Evolutionary conservation across 2,888 invertebrate species (phyloP).

Genomic region (Platycheirus rosarum): DNA sequence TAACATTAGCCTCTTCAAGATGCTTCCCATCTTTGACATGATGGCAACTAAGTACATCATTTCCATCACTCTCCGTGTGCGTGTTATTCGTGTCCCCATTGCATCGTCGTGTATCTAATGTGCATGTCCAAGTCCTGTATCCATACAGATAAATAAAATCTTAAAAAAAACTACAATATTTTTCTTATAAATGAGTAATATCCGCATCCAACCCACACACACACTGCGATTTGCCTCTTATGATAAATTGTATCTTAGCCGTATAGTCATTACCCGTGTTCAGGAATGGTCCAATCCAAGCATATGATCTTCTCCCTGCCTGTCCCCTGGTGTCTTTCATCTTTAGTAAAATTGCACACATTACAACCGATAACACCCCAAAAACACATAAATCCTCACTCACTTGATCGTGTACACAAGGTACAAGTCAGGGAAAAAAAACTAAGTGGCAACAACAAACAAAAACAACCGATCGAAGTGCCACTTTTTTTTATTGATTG

Average conservation of each 20-base stretch:
- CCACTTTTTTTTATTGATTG: conserved; percentile 69
- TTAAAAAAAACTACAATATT: background rate
- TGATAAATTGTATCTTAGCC: conserved; percentile 71
- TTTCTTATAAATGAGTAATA: conserved; percentile 70
- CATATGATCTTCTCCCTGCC: background rate
- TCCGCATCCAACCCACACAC: conserved; percentile 73
- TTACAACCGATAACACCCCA: conserved; percentile 73
- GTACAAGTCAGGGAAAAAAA: too few relatives aligned
- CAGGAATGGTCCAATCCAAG: conserved; percentile 24
- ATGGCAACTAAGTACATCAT: conserved; percentile 1
- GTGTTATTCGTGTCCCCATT: conserved; percentile 22
- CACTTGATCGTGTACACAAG: conserved; percentile 18
- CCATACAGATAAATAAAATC: conserved; percentile 33
- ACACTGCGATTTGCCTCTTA: conserved; percentile 56
- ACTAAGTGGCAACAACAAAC: conserved; percentile 30
- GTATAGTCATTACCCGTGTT: conserved; percentile 68
- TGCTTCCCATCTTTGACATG: background rate
- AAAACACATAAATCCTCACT: conserved; percentile 72
- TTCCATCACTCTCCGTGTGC: conserved; percentile 28
- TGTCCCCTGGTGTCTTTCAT: background rate
- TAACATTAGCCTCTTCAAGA: conserved; percentile 18
- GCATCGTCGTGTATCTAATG: conserved; percentile 35
- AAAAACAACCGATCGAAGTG: conserved; percentile 65
- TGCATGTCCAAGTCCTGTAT: conserved; percentile 47
- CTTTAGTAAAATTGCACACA: conserved; percentile 67